Base-by-base conservation (phyloP, 2,888 invertebrate genomes). In the Leptarthrus brevirostris region DNA sequence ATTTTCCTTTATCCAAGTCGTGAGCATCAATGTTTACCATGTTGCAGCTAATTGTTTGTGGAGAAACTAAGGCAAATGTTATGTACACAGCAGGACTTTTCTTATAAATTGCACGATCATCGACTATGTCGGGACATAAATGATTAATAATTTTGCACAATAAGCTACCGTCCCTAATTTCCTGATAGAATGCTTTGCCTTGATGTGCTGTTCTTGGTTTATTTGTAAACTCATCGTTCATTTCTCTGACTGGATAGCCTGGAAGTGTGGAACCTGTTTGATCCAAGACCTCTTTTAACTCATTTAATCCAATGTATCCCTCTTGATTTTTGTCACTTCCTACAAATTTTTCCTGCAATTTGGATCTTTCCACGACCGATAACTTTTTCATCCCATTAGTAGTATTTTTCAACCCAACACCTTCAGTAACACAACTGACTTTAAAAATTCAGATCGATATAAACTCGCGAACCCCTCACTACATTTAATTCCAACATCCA, bases 1-100 rank as follows among this genome's bases (percentile, higher is more conserved):
- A 96, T 80, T 91, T 92, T 74, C 92, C 98, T 86, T 96, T 95
- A 74, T 93, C 93, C 80, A 99, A 86, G 85, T 97, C 98, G 81
- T 97, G 96, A 0, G 97, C 97, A 82, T 98, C 98, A 76, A 98
- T 98, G 85, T 98, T 98, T 78, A 97, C 92, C 79, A 96, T 95
- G 85, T 97, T 97, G 86, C 97, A 99, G n/a, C 99, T 98, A 80
- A 99, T 99, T 24, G 98, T 93, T 83, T 95, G 95, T n/a, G 98
- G 95, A 40, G 98, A 98, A 77, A 95, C 95, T 72, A 99, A 87
- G 0, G 98, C 98, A 77, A 99, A 87, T 0, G 97, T 98, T 77
- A 94, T 94, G 87, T 97, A 98, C 0, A 97, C 88, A 0, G 95
- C 97, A 72, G 98, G 86, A 83, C 93, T 96, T 85, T 94, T 96